These are phyloP conservation scores for Neosilurus hyrtlii DNA, from an alignment of 2,797 vertebrate genomes.

Conservation along the genomic window DNA sequence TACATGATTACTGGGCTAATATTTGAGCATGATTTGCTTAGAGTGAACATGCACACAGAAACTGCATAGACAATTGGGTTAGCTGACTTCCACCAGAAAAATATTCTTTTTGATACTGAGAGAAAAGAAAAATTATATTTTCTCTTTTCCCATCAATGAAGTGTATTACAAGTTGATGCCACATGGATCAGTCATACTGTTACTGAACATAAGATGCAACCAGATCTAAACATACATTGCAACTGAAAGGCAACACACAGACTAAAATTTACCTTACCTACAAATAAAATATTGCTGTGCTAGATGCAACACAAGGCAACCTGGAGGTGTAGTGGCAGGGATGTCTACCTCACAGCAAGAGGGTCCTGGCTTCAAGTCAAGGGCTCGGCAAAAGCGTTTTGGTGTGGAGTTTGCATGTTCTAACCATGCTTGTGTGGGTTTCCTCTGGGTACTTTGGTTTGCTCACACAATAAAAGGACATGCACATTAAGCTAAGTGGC, in stretches of 20 bases:
- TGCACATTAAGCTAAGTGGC: too few species aligned
- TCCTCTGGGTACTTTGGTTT: too few species aligned
- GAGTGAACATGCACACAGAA: too few species aligned
- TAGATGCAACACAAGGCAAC: not conserved
- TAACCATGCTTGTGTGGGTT: too few species aligned
- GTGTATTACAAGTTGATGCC: not conserved
- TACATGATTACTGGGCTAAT: not conserved
- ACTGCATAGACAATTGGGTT: not conserved
- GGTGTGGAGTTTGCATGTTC: too few species aligned
- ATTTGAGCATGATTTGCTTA: not conserved
- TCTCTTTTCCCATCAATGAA: not conserved
- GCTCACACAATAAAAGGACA: too few species aligned
- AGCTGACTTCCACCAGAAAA: not conserved
- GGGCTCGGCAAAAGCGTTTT: too few species aligned
- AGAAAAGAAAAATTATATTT: not conserved
- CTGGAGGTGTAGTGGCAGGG: too few species aligned
- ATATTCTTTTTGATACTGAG: not conserved
- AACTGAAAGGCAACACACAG: not conserved
- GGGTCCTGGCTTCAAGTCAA: too few species aligned
- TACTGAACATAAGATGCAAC: not conserved
- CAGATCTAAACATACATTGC: too few species aligned
- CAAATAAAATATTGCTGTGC: not conserved
- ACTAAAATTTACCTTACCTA: not conserved
- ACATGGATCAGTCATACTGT: too few species aligned
- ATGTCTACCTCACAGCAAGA: too few species aligned